Percentiles rank a stretch among this genome's conserved stretches.
These are phyloP conservation scores for Nephrotoma appendiculata DNA, from an alignment of 2,888 invertebrate species.

Conservation along the genomic window DNA sequence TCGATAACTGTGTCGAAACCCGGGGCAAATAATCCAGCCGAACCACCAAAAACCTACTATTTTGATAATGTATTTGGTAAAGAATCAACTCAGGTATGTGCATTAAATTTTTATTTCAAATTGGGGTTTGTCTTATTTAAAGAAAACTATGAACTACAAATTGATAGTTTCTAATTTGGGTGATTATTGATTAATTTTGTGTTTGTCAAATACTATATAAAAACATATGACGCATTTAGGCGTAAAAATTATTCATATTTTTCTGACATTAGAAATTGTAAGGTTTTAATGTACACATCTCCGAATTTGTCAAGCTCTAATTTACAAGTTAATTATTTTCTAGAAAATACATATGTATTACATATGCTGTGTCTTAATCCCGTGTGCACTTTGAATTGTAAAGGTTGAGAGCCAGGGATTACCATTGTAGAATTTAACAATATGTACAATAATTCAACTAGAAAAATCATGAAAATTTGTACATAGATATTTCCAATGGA, in stretches of 20 bases:
- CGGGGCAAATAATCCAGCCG: constrained; percentile 45
- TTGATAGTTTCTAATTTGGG: background rate
- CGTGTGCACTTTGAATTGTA: too few species aligned
- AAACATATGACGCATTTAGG: background rate
- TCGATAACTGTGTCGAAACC: constrained; percentile 65
- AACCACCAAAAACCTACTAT: constrained; percentile 77
- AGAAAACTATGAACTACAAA: background rate
- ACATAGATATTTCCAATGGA: too few species aligned
- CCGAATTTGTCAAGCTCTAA: background rate
- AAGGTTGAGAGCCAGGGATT: too few species aligned
- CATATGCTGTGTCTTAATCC: too few species aligned
- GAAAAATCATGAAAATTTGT: too few species aligned
- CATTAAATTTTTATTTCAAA: background rate
- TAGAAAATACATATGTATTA: too few species aligned
- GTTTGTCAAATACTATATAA: background rate
- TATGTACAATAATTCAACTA: too few species aligned
- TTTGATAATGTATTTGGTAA: constrained; percentile 91
- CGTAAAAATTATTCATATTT: background rate
- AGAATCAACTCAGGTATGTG: constrained; percentile 61
- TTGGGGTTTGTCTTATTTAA: background rate
- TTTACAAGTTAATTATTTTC: background rate
- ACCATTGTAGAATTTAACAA: too few species aligned
- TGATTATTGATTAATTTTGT: background rate
- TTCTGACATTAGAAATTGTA: background rate
- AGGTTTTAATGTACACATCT: background rate